Evolutionary conservation across 2,113 vertebrate genomes (phyloP).

Genomic region (Rhynchomys soricoides): DNA sequence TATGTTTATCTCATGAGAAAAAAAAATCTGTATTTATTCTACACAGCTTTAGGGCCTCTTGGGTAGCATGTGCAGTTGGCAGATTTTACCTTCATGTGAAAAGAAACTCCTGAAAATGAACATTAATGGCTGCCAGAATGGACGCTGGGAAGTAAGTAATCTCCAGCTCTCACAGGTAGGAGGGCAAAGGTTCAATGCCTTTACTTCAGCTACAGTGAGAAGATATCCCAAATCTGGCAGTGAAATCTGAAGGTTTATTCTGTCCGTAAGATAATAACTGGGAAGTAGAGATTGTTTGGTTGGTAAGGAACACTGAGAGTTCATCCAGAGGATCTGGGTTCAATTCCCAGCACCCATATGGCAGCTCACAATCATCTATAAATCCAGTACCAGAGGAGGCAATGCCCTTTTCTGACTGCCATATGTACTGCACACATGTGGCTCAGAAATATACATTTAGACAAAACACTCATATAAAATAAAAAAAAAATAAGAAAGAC

Average conservation of each 20-base stretch:
- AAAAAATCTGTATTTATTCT: not conserved
- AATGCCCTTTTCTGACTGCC: not conserved
- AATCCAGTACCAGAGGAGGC: not conserved
- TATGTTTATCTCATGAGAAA: not conserved
- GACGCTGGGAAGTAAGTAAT: rapidly evolving
- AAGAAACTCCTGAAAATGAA: too few relatives aligned
- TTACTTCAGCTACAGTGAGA: not conserved
- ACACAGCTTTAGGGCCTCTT: too few relatives aligned
- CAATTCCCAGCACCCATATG: not conserved
- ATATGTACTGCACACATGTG: not conserved
- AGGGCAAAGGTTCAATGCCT: not conserved
- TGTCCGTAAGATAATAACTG: not conserved
- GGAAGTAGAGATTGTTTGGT: not conserved
- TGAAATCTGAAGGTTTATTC: not conserved
- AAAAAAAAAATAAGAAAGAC: not conserved
- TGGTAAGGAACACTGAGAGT: not conserved
- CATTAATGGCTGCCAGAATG: rapidly evolving
- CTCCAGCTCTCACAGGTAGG: too few relatives aligned
- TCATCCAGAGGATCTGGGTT: not conserved
- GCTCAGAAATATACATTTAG: not conserved
- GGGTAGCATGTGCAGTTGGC: not conserved
- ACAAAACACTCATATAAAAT: not conserved
- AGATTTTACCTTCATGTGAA: not conserved
- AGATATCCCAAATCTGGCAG: not conserved
- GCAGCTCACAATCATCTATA: not conserved